These are phyloP conservation scores for Habrosyne pyritoides DNA, from an alignment of 2,888 invertebrate genomes.

Conservation along the genomic window DNA sequence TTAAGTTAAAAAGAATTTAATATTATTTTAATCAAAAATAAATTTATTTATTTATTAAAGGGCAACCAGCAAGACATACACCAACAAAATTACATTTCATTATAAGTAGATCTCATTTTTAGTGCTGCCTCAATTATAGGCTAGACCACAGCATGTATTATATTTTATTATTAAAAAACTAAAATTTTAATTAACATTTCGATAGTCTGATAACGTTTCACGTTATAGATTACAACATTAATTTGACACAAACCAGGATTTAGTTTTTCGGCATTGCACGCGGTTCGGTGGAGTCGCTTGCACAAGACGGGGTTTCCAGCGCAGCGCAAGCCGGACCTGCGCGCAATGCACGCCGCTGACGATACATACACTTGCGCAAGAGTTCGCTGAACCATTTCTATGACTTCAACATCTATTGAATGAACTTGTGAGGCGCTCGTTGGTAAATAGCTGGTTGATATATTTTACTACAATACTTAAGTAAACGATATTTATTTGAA, in stretches of 20 bases:
- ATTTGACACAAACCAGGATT: conserved; percentile 30
- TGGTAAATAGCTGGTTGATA: not conserved
- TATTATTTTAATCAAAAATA: no score
- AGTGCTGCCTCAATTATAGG: no score
- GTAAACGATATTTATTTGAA: no score
- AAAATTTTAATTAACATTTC: no score
- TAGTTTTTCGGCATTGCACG: conserved; percentile 27
- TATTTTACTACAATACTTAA: not conserved
- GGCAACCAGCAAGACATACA: no score
- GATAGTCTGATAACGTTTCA: not conserved
- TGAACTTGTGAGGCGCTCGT: conserved; percentile 20
- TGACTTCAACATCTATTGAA: conserved; percentile 23
- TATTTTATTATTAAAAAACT: no score
- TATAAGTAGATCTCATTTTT: no score
- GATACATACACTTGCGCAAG: conserved; percentile 58
- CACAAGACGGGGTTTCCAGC: conserved; percentile 75
- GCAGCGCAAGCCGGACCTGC: conserved; percentile 60
- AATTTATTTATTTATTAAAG: no score
- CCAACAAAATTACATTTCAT: no score
- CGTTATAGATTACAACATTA: not conserved
- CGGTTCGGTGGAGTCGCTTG: conserved; percentile 43
- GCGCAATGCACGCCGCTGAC: conserved; percentile 37
- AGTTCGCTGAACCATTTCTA: conserved; percentile 74
- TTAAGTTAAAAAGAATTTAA: no score
- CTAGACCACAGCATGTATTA: no score